A percentile compares a stretch with the other conserved stretches of the same genome.
phyloP scores from a whole-genome alignment of 2,113 vertebrate genomes.

The Sturnus vulgaris region DNA sequence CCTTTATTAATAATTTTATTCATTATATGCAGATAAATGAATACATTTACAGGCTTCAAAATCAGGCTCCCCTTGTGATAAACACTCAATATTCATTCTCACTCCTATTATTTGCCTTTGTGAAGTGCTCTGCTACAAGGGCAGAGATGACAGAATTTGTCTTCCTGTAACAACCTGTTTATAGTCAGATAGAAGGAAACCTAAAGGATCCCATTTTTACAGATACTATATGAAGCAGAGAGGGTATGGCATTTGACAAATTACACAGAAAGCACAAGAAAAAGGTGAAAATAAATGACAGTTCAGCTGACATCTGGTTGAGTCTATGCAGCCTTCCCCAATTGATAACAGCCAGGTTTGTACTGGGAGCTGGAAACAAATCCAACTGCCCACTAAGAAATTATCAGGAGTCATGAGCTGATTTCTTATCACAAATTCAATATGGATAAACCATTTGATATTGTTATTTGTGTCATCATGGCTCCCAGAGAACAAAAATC shows the following conservation, averaged over 20 bases:
- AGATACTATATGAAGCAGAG: background rate
- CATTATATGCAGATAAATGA: background rate
- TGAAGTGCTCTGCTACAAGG: background rate
- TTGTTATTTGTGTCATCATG: background rate
- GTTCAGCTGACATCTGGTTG: background rate
- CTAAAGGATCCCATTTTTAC: background rate
- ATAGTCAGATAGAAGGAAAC: background rate
- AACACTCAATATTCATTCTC: background rate
- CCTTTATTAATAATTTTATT: background rate
- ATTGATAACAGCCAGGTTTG: background rate
- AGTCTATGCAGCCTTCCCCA: background rate
- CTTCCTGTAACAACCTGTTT: background rate
- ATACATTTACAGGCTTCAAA: background rate
- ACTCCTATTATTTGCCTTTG: background rate
- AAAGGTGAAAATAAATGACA: background rate
- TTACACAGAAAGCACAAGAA: background rate
- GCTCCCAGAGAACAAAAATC: constrained; percentile 39
- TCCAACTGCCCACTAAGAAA: background rate
- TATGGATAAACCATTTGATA: background rate
- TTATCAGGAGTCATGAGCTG: background rate
- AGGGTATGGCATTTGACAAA: background rate
- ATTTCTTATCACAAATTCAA: background rate
- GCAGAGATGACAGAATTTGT: background rate
- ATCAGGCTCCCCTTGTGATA: background rate
- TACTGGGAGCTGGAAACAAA: background rate